A percentile compares a stretch with the other conserved stretches of the same genome.
Conservation (phyloP, 1,140 invertebrate species). For the Trachelipus rathkii region DNA sequence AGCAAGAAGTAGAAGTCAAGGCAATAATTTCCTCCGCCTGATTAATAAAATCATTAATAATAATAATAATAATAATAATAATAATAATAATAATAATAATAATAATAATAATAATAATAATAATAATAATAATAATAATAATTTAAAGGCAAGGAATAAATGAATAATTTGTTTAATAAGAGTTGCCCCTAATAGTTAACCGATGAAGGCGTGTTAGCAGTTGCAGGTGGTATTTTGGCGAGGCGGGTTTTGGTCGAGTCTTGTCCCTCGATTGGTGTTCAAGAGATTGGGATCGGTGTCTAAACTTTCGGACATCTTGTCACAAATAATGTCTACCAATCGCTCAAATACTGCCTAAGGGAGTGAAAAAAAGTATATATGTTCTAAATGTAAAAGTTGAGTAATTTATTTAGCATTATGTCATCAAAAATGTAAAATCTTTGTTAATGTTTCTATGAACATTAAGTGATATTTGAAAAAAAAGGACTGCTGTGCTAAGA, state of each 20-base stretch:
- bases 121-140: too few relatives aligned
- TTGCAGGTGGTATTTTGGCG: conserved; percentile 48
- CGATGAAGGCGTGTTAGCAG: conserved; percentile 46
- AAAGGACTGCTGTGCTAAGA: too few relatives aligned
- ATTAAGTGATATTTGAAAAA: too few relatives aligned
- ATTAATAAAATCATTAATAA: not conserved
- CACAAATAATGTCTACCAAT: conserved; percentile 98
- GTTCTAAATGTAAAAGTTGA: too few relatives aligned
- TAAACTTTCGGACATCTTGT: conserved; percentile 99
- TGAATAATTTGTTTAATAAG: conserved; percentile 25
- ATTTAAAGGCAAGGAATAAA: conserved; percentile 5
- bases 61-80: not conserved
- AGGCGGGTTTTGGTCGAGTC: conserved; percentile 66
- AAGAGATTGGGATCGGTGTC: conserved; percentile 89
- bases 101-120: too few relatives aligned
- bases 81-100: not conserved
- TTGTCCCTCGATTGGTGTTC: conserved; percentile 63
- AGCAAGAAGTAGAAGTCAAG: too few relatives aligned
- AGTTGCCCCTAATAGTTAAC: conserved; percentile 18
- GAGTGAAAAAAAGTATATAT: not conserved
- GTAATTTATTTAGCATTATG: too few relatives aligned
- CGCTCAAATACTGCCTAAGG: conserved; percentile 92
- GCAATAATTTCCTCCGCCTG: too few relatives aligned
- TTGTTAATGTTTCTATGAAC: too few relatives aligned
- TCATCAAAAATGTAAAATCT: too few relatives aligned